Percentiles rank a stretch among this genome's conserved stretches.
Evolutionary conservation across 2,113 vertebrate species (phyloP).

Genomic region (Bos indicus): DNA sequence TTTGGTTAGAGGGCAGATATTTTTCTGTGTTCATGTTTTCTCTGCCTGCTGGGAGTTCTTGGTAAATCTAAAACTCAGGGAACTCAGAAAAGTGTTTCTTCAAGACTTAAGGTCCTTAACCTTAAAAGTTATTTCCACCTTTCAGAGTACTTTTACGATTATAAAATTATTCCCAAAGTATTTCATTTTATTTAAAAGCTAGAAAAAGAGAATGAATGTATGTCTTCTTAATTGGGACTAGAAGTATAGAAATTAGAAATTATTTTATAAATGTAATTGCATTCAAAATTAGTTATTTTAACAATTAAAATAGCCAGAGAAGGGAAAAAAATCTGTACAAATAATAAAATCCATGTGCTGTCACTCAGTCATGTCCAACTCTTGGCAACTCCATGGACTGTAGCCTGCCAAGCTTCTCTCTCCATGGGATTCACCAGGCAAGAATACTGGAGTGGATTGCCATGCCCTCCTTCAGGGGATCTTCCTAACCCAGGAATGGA

Average conservation of each 20-base stretch:
- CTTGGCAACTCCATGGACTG: background rate
- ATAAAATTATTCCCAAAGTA: background rate
- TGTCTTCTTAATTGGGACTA: background rate
- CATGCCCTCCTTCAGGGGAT: background rate
- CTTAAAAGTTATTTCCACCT: background rate
- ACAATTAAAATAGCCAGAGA: background rate
- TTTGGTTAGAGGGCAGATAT: background rate
- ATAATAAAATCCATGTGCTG: background rate
- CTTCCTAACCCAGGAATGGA: background rate
- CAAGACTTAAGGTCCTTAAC: background rate
- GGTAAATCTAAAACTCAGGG: background rate
- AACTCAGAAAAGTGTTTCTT: background rate
- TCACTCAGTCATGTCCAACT: background rate
- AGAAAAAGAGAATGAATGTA: background rate
- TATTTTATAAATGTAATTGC: background rate
- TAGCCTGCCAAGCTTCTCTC: background rate
- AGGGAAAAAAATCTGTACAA: background rate
- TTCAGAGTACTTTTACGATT: background rate
- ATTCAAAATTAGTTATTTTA: background rate
- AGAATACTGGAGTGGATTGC: background rate
- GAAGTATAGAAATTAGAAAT: background rate
- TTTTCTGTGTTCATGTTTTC: background rate
- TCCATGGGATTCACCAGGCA: background rate
- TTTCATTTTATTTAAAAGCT: background rate
- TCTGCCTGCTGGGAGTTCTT: background rate